Conservation (phyloP, 2,888 invertebrate species). For the Lochmaea capreae region DNA sequence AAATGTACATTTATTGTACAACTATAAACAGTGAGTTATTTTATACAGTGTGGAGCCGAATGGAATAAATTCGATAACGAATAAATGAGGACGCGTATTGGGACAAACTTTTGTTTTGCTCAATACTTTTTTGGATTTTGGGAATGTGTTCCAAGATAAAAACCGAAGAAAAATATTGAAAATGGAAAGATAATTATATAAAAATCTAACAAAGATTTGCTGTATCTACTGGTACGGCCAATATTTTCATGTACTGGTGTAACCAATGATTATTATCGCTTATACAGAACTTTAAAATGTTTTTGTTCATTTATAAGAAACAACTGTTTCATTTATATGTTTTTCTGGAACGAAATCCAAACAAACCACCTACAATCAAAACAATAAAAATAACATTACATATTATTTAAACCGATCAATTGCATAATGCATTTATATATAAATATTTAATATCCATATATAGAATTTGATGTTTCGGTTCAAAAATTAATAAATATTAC, state of each 20-base stretch:
- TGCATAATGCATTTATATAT: constrained; percentile 2
- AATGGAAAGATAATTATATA: too few species aligned
- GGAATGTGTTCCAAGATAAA: too few species aligned
- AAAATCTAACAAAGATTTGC: background rate
- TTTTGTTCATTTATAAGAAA: background rate
- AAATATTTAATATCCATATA: background rate
- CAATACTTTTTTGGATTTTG: too few species aligned
- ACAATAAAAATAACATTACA: background rate
- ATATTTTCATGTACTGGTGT: background rate
- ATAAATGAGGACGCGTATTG: too few species aligned
- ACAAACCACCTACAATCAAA: background rate
- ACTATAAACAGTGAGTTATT: too few species aligned
- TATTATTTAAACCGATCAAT: background rate
- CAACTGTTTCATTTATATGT: background rate
- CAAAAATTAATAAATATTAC: background rate
- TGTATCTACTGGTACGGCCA: too few species aligned
- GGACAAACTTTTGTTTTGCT: too few species aligned
- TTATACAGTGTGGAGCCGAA: too few species aligned
- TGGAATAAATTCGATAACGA: too few species aligned
- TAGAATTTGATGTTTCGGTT: background rate
- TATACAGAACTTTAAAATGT: background rate
- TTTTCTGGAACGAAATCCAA: background rate
- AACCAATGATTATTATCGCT: too few species aligned
- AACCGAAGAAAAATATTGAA: too few species aligned
- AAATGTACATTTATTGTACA: too few species aligned